These are phyloP conservation scores for Hyles lineata DNA, from an alignment of 2,888 invertebrate species.

Conservation along the genomic window DNA sequence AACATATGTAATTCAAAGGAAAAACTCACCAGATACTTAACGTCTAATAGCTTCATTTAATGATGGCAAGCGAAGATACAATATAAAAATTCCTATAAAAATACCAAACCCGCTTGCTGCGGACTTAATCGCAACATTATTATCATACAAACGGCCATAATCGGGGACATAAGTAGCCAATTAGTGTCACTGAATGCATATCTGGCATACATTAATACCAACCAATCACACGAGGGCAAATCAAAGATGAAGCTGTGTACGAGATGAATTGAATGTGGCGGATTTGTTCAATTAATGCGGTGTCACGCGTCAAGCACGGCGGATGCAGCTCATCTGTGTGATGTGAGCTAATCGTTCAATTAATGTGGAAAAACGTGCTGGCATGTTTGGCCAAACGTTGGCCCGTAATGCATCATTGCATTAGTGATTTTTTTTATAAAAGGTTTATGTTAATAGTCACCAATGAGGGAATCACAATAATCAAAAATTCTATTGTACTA, in stretches of 20 bases:
- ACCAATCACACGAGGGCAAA: background rate
- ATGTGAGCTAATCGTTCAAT: background rate
- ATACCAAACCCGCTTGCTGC: background rate
- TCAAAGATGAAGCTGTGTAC: conserved; percentile 8
- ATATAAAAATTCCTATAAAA: background rate
- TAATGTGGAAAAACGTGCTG: background rate
- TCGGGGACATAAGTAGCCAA: background rate
- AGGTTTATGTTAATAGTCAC: no score
- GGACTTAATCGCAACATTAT: conserved; percentile 1
- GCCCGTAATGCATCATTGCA: background rate
- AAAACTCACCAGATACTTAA: background rate
- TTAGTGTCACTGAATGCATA: conserved; percentile 3
- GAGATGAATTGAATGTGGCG: conserved; percentile 22
- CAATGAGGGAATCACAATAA: no score
- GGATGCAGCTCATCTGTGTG: conserved; percentile 1
- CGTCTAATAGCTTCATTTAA: background rate
- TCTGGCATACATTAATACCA: background rate
- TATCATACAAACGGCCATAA: background rate
- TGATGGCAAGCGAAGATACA: background rate
- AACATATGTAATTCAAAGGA: no score
- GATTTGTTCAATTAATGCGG: conserved; percentile 21
- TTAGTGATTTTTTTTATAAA: background rate
- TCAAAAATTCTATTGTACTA: no score
- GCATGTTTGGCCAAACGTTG: conserved; percentile 13
- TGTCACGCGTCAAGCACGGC: background rate